Conservation (phyloP, 2,888 invertebrate genomes). For the Tiliacea aurago region DNA sequence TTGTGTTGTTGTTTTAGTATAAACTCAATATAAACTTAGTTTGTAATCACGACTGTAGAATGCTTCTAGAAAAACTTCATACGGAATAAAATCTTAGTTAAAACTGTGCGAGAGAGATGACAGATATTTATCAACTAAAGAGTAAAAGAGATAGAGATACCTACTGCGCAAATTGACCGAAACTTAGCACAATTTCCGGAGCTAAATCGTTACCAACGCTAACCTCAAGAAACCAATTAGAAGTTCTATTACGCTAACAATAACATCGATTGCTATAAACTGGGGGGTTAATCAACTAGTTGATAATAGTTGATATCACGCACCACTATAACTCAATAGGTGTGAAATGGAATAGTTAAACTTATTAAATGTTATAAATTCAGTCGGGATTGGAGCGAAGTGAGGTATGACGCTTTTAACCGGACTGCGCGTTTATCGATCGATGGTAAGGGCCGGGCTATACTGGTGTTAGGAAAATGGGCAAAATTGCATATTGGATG, state of each 20-base stretch:
- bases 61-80: not conserved
- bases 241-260: constrained; percentile 61
- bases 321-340: constrained; percentile 68
- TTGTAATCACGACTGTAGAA: constrained; percentile 2
- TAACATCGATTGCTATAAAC: constrained; percentile 60
- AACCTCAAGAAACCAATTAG: constrained; percentile 58
- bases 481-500: not conserved
- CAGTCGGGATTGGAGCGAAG: constrained; percentile 54
- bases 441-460: constrained; percentile 6
- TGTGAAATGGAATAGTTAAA: constrained; percentile 79
- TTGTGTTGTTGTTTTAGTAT: too few species aligned
- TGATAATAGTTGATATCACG: constrained; percentile 56
- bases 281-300: constrained; percentile 57
- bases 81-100: not conserved
- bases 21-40: not conserved
- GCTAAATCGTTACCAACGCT: not conserved
- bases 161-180: constrained; percentile 8
- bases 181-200: not conserved
- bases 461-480: constrained; percentile 10
- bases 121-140: not conserved
- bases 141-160: constrained; percentile 15
- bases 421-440: constrained; percentile 48
- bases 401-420: constrained; percentile 47
- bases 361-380: constrained; percentile 72
- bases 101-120: not conserved